Evolutionary conservation across 2,797 vertebrate species (phyloP).

Genomic region (Leptatherina wallacei): DNA sequence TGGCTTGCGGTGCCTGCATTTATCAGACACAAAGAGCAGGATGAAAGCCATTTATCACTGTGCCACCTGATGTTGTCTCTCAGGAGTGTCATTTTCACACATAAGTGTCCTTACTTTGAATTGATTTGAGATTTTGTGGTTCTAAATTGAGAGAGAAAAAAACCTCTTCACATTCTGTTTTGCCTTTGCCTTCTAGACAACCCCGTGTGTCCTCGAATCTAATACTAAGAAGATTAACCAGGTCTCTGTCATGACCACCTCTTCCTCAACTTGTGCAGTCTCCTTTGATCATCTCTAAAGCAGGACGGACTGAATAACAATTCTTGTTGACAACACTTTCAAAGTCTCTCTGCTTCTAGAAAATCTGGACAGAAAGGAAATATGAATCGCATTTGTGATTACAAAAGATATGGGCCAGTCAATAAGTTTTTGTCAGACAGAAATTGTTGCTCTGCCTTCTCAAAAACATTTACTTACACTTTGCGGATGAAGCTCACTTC

Average conservation of each 20-base stretch:
- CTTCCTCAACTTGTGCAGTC: conserved; percentile 35
- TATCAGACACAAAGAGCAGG: conserved; percentile 69
- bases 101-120: conserved; percentile 66
- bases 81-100: conserved; percentile 53
- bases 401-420: conserved; percentile 39
- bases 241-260: conserved; percentile 43
- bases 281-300: conserved; percentile 49
- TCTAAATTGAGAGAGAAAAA: conserved; percentile 44
- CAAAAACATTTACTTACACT: conserved; percentile 49
- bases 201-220: conserved; percentile 51
- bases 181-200: conserved; percentile 33
- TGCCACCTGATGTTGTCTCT: conserved; percentile 60
- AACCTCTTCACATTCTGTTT: conserved; percentile 53
- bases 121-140: conserved; percentile 34
- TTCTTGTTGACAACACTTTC: conserved; percentile 36
- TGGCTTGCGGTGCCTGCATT: conserved; percentile 54
- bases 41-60: conserved; percentile 49
- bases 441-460: conserved; percentile 29
- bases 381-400: conserved; percentile 23
- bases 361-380: conserved; percentile 16
- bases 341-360: conserved; percentile 31
- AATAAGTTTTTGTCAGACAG: conserved; percentile 34
- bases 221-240: conserved; percentile 51
- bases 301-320: conserved; percentile 36
- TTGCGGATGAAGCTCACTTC: conserved; percentile 62